These are phyloP conservation scores for Engystomops pustulosus DNA, from an alignment of 2,113 vertebrate species.

Conservation along the genomic window DNA sequence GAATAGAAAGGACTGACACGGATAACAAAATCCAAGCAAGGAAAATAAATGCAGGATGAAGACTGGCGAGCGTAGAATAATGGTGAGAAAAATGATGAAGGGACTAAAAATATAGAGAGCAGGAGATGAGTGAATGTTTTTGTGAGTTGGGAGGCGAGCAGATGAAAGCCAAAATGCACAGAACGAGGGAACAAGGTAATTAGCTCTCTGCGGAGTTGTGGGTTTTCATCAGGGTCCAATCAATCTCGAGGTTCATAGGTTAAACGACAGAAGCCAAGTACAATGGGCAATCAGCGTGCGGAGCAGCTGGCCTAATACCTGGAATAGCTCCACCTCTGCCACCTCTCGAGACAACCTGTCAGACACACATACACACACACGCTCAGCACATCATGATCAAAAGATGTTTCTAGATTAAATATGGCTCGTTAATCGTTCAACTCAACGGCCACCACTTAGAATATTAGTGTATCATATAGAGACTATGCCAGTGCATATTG, in stretches of 20 bases:
- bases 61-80: neutral
- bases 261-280: constrained; percentile 41
- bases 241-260: constrained; percentile 37
- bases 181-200: constrained; percentile 39
- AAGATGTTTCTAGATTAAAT: constrained; percentile 18
- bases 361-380: neutral
- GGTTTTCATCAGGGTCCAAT: constrained; percentile 40
- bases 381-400: neutral
- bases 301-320: constrained; percentile 9
- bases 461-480: neutral
- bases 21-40: neutral
- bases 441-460: neutral
- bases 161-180: constrained; percentile 26
- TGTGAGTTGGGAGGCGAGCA: constrained; percentile 2
- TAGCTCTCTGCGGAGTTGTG: constrained; percentile 23
- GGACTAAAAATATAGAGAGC: neutral
- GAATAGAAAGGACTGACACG: constrained; percentile 7
- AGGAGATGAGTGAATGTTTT: neutral
- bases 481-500: too few relatives aligned
- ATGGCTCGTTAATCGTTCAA: neutral
- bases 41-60: constrained; percentile 8
- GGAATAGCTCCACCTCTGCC: constrained; percentile 9
- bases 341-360: constrained; percentile 12
- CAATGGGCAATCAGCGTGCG: constrained; percentile 40
- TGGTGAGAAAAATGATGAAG: neutral